Conservation (phyloP, 2,797 vertebrate genomes). For the Hirundo rustica region DNA sequence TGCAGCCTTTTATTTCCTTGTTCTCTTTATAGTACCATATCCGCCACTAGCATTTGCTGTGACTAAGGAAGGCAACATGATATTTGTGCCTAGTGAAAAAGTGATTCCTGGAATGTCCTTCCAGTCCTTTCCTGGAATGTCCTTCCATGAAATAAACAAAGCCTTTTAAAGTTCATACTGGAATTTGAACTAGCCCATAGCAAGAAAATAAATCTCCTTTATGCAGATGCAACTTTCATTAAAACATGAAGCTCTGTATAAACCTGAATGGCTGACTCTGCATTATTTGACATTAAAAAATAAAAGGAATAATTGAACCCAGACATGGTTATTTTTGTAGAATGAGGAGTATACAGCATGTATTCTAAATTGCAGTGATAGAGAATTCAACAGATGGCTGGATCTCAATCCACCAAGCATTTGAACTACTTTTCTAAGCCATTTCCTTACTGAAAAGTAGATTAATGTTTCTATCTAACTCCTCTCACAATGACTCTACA, state of each 20-base stretch:
- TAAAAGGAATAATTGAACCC: not conserved
- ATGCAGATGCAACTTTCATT: not conserved
- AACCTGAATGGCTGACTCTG: not conserved
- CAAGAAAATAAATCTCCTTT: not conserved
- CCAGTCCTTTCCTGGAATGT: too few relatives aligned
- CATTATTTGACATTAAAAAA: not conserved
- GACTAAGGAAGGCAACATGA: not conserved
- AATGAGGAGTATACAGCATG: not conserved
- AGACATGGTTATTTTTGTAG: not conserved
- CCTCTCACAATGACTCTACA: not conserved
- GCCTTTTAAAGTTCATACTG: not conserved
- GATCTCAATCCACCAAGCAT: not conserved
- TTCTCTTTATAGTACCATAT: not conserved
- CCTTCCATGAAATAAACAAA: not conserved
- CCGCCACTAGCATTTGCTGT: not conserved
- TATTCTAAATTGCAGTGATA: not conserved
- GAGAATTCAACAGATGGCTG: not conserved
- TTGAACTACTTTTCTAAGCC: not conserved
- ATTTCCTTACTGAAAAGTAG: not conserved
- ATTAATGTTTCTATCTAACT: not conserved
- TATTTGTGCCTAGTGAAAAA: not conserved
- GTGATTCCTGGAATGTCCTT: not conserved
- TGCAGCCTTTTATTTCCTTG: not conserved
- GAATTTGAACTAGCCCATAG: not conserved
- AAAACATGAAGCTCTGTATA: not conserved